Evolutionary conservation across 2,113 vertebrate genomes (phyloP), one percentile per base, ranked within the genome.

Genomic region (Tilapia sparmanii): DNA sequence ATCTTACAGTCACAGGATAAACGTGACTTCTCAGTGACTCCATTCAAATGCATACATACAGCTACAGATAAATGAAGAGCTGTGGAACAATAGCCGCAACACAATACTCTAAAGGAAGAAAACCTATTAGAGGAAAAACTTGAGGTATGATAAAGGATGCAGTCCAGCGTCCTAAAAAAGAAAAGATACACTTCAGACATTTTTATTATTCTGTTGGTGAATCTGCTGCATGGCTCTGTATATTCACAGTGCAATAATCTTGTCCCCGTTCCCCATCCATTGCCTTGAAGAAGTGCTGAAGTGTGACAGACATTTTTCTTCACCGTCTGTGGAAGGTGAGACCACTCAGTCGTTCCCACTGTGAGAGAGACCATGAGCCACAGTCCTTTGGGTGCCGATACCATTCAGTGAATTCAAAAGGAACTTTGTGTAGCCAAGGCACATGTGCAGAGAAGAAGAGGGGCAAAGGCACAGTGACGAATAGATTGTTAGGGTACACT

Each of bases 341-440:
- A 66, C 73, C 90, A 78, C 90, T 90, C 88, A 86, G 76, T 90
- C 80, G 57, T 81, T 76, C 86, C 80, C 26, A 31, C 80, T 81
- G 71, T 22, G 76, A 88, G 88, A 83, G 26, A 81, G 80, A 83
- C 79, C 90, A 24, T n/a, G 86, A 90, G 92, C 24, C 33, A 2
- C 38, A 13, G 82, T 87, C 86, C 90, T 91, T 86, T 11, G 83
- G 80, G 90, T 24, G 81, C 61, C 53, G 42, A 85, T 85, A 87
- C 84, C 87, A 91, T 91, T 92, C 90, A 92, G 85, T 29, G 15
- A 87, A 91, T 87, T 92, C 88, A 91, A 93, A 92, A 86, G 89
- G 47, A 93, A 83, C 83, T 87, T 54, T 85, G 90, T 89, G 87
- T 53, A 63, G 66, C 61, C 24, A 5, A 87, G 81, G 61, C 86